Conservation (phyloP, 2,888 invertebrate genomes). For the Bhutanitis thaidina region DNA sequence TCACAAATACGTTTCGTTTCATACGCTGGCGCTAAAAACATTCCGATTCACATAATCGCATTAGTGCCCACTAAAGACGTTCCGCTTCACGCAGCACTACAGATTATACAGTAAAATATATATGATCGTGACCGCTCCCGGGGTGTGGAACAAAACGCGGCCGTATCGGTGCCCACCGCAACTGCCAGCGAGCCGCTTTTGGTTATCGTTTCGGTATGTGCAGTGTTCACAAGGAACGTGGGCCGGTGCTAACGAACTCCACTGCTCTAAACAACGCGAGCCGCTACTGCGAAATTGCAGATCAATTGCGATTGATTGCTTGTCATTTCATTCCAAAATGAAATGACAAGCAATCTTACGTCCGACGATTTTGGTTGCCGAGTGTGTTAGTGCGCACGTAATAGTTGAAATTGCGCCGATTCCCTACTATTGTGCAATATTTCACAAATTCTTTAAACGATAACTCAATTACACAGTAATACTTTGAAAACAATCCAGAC, state of each 20-base stretch:
- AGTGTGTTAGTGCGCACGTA: neutral
- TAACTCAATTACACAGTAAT: too few species aligned
- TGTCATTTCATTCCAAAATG: neutral
- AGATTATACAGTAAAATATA: constrained; percentile 4
- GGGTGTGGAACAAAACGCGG: neutral
- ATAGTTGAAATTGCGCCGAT: neutral
- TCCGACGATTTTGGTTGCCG: neutral
- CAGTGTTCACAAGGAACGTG: neutral
- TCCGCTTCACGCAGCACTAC: neutral
- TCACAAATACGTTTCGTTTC: too few species aligned
- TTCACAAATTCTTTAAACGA: too few species aligned
- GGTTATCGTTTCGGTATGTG: neutral
- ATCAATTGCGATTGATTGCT: too few species aligned
- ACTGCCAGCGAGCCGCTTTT: neutral
- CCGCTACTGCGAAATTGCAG: neutral
- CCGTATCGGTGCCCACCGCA: neutral
- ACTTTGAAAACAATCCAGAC: too few species aligned
- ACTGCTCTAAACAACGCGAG: neutral
- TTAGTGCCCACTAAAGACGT: neutral
- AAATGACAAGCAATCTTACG: neutral
- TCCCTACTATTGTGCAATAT: neutral
- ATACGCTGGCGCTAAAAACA: neutral
- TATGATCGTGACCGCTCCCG: neutral
- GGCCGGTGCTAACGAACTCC: neutral
- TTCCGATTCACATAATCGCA: neutral